These are phyloP conservation scores for Rallus limicola DNA, from an alignment of 2,113 vertebrate genomes.

Conservation along the genomic window DNA sequence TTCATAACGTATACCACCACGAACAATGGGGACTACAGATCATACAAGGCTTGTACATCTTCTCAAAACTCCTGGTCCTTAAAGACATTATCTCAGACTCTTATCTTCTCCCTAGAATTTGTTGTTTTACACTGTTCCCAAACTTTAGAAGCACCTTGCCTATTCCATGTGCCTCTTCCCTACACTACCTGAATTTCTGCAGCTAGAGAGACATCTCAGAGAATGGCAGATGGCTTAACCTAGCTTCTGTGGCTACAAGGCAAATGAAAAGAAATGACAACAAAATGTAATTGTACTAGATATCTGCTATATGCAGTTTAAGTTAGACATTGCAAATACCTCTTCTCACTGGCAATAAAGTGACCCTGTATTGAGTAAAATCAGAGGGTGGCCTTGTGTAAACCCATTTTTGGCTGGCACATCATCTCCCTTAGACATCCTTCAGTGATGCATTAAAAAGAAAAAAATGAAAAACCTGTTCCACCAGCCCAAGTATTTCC, in stretches of 20 bases:
- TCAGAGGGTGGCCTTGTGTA: background rate
- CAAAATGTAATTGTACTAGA: background rate
- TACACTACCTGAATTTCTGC: background rate
- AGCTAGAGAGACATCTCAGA: background rate
- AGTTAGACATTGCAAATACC: background rate
- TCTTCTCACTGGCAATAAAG: background rate
- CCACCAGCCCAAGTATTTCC: slow-evolving; percentile 97
- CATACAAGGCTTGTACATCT: background rate
- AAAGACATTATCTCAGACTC: background rate
- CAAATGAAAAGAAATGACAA: background rate
- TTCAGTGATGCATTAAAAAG: background rate
- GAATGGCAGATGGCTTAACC: background rate
- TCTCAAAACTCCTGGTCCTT: background rate
- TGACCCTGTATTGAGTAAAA: background rate
- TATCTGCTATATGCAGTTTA: background rate
- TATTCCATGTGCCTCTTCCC: background rate
- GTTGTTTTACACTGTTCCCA: background rate
- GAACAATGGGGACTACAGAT: background rate
- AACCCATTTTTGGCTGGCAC: background rate
- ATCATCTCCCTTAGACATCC: background rate
- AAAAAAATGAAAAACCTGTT: slow-evolving; percentile 80
- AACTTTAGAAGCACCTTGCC: background rate
- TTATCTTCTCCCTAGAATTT: background rate
- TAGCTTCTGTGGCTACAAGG: background rate
- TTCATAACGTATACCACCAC: background rate